Percentiles rank a stretch among this genome's conserved stretches.
Conservation (phyloP, 2,113 vertebrate species). For the Dasyprocta punctata region DNA sequence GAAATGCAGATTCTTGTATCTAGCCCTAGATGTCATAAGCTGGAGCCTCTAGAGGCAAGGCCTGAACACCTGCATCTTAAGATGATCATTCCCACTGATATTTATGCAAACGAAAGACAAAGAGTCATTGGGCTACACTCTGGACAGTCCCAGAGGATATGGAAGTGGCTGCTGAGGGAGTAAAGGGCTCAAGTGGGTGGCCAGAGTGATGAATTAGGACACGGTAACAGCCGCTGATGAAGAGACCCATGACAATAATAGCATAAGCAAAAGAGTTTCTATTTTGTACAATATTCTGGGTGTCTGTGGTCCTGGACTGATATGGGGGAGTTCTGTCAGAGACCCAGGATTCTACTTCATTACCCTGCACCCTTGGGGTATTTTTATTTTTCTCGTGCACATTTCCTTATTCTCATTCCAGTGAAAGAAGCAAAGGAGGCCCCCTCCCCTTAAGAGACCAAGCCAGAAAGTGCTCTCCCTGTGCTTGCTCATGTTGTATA, state of each 20-base stretch:
- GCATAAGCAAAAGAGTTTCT: neutral
- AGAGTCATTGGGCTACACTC: neutral
- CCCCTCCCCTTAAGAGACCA: neutral
- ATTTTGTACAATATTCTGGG: rapidly evolving
- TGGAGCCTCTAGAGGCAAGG: neutral
- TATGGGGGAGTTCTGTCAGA: rapidly evolving
- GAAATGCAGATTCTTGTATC: neutral
- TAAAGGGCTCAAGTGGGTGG: too few relatives aligned
- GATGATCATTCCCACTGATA: neutral
- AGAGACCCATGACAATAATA: neutral
- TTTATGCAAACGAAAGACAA: neutral
- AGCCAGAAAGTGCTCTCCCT: neutral
- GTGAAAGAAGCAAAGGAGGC: neutral
- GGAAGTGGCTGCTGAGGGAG: neutral
- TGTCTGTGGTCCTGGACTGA: neutral
- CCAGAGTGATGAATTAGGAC: neutral
- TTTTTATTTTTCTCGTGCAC: neutral
- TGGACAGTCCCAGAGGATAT: neutral
- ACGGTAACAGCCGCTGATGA: neutral
- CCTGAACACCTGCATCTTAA: neutral
- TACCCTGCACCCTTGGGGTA: neutral
- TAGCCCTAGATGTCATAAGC: neutral
- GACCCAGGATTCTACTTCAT: neutral
- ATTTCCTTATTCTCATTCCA: neutral
- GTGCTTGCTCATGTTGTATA: neutral